Evolutionary conservation across 2,888 invertebrate species (phyloP).

Genomic region (Mongoloraphidia duomilia): DNA sequence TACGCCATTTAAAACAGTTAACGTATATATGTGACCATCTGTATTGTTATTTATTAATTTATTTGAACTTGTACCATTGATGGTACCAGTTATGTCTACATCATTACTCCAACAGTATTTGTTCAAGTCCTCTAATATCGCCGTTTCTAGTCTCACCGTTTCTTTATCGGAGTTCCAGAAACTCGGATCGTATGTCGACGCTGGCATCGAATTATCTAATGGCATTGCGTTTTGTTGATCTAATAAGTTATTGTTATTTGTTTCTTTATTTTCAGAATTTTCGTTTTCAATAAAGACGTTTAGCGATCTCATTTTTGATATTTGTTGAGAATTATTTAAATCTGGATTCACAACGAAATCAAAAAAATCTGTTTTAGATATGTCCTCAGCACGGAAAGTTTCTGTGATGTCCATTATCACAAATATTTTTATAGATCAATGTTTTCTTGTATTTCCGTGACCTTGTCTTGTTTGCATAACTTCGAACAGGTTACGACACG

Average conservation of each 20-base stretch:
- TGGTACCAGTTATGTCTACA: conserved; percentile 35
- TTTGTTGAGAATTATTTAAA: conserved; percentile 48
- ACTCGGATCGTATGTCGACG: conserved; percentile 27
- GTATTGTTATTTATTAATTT: conserved; percentile 37
- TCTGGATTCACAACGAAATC: conserved; percentile 76
- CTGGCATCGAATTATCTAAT: conserved; percentile 24
- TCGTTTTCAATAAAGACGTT: conserved; percentile 49
- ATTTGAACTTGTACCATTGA: conserved; percentile 26
- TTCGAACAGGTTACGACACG: too few species aligned
- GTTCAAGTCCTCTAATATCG: conserved; percentile 71
- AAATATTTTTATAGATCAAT: conserved; percentile 20
- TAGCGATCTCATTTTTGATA: conserved; percentile 52
- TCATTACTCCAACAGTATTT: conserved; percentile 71
- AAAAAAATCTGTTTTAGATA: conserved; percentile 78
- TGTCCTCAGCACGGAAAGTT: conserved; percentile 62
- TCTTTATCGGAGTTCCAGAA: conserved; percentile 61
- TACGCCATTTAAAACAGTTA: conserved; percentile 73
- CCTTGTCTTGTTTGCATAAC: too few species aligned
- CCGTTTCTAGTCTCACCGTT: conserved; percentile 53
- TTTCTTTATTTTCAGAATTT: conserved; percentile 30
- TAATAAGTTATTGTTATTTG: conserved; percentile 41
- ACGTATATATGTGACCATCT: conserved; percentile 72
- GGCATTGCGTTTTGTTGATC: conserved; percentile 17
- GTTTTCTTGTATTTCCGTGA: too few species aligned
- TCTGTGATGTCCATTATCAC: conserved; percentile 73